These are phyloP conservation scores for Xenopus tropicalis DNA, from an alignment of 2,113 vertebrate species.

Conservation along the genomic window DNA sequence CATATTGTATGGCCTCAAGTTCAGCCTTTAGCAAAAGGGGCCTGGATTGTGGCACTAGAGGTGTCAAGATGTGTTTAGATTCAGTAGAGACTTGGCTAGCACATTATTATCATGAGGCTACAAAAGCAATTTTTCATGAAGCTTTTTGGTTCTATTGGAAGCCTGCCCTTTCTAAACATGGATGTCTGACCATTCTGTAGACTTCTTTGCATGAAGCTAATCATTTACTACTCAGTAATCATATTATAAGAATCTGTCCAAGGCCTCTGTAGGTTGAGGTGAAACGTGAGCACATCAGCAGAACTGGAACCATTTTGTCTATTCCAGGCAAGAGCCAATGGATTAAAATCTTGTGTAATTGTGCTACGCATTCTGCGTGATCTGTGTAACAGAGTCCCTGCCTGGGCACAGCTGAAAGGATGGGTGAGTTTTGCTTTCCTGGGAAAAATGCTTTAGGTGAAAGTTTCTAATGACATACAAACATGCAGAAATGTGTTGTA, in stretches of 20 bases:
- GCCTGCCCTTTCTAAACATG: conserved; percentile 50
- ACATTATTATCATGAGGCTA: conserved; percentile 71
- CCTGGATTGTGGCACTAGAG: conserved; percentile 16
- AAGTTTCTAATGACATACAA: too few species aligned
- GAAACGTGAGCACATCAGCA: conserved; percentile 52
- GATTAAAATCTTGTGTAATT: conserved; percentile 98
- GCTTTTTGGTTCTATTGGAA: conserved; percentile 58
- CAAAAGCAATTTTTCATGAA: conserved; percentile 74
- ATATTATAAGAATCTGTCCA: conserved; percentile 48
- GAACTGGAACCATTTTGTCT: conserved; percentile 67
- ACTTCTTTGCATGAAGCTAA: conserved; percentile 65
- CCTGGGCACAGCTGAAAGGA: conserved; percentile 96
- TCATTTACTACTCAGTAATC: conserved; percentile 55
- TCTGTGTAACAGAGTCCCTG: conserved; percentile 95
- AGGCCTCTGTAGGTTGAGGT: conserved; percentile 61
- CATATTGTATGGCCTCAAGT: conserved; percentile 25
- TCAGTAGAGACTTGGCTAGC: conserved; percentile 51
- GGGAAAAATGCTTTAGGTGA: too few species aligned
- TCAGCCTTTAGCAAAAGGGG: not conserved
- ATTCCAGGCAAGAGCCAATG: conserved; percentile 95
- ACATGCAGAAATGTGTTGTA: too few species aligned
- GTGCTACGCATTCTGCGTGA: conserved; percentile 95
- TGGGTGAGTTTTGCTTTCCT: conserved; percentile 82
- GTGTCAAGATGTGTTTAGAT: not conserved
- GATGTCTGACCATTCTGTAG: conserved; percentile 53